Evolutionary conservation across 2,113 vertebrate species (phyloP), one percentile per base, ranked within the genome.

Genomic region (Megaleporinus macrocephalus): DNA sequence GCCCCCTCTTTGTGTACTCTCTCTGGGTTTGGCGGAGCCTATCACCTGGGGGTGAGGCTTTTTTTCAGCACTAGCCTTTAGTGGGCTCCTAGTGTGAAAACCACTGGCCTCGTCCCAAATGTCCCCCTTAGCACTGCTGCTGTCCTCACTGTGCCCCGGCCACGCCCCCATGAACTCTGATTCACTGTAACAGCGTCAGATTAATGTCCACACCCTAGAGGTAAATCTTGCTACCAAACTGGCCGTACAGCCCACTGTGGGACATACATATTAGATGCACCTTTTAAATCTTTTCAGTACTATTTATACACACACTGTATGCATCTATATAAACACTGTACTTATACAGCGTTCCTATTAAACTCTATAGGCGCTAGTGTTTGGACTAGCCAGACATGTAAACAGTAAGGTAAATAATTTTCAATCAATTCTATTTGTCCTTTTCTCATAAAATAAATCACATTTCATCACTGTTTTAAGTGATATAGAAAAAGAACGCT

Each of bases 31-130:
- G 33, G 7, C 0, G 9, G 26, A 62, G 10, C 24, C 68, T 51
- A n/a, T 71, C 77, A 80, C 53, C 66, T 73, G 55, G 13, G 66
- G 9, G n/a, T 65, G 33, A 61, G 41, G 14, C 26, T 82, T 79
- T 79, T n/a, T 85, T 26, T 24, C 55, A 79, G 69, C 47, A 59
- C 22, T 2, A 41, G 62, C 51, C 55, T 78, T 75, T 82, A 78
- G 49, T 62, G n/a, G 36, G 41, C 65, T 44, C 49, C 30, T 44
- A 51, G 80, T 70, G 80, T 79, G 57, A 85, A 82, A 82, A 79
- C 79, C 76, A 75, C 70, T 30, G 77, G 30, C 71, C 30, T 27
- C 24, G 22, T 74, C 63, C 49, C 20, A 74, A 75, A 75, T 62
- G 63, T 79, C 55, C 84, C 63, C 55, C 33, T 44, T 26, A 30